These are phyloP conservation scores for Prunella himalayana DNA, from an alignment of 2,113 vertebrate species.

Conservation along the genomic window DNA sequence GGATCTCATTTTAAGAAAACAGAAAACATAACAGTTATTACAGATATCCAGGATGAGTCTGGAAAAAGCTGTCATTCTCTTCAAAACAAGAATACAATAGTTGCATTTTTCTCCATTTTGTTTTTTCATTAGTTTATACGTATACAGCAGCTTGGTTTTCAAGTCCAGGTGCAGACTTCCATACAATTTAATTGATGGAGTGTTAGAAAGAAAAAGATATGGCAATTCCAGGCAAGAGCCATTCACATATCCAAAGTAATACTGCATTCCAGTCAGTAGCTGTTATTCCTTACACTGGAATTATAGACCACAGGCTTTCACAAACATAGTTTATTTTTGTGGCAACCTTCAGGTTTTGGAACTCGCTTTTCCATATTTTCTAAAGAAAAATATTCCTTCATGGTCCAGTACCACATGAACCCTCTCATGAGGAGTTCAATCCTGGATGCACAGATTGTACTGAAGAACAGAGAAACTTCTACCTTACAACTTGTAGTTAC, in stretches of 20 bases:
- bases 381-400: neutral
- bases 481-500: neutral
- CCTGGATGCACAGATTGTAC: neutral
- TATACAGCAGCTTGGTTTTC: neutral
- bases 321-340: neutral
- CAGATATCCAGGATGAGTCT: neutral
- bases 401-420: accelerated
- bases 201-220: neutral
- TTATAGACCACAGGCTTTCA: neutral
- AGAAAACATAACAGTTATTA: neutral
- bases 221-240: neutral
- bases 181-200: neutral
- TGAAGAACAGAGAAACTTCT: neutral
- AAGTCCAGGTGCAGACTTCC: neutral
- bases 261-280: neutral
- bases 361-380: neutral
- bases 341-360: neutral
- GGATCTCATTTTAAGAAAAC: neutral
- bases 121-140: neutral
- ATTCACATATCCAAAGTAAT: neutral
- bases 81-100: neutral
- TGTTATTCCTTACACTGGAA: neutral
- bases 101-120: neutral
- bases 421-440: neutral
- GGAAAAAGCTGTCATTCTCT: neutral